Conservation (phyloP, 2,113 vertebrate species). For the Furnarius figulus region DNA sequence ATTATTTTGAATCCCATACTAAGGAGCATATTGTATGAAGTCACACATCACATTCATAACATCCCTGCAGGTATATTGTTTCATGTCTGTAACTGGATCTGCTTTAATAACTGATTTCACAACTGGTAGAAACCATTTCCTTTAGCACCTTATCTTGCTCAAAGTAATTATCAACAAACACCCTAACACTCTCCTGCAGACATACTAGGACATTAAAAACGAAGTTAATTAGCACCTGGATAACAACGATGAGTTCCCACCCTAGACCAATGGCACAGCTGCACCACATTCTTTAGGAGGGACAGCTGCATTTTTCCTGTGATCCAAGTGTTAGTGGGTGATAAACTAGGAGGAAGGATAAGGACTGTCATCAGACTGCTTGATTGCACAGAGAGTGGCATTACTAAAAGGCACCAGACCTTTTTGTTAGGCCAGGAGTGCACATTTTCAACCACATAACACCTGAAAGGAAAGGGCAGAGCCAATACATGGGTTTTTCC, state of each 20-base stretch:
- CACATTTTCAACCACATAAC: background rate
- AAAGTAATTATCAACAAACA: slow-evolving; percentile 18
- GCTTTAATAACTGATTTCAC: background rate
- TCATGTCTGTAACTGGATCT: background rate
- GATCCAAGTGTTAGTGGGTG: background rate
- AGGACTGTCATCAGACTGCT: background rate
- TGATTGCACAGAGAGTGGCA: background rate
- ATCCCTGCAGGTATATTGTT: background rate
- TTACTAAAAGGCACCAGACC: background rate
- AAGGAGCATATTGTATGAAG: background rate
- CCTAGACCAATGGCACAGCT: background rate
- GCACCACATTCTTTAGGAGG: background rate
- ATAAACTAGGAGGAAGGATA: background rate
- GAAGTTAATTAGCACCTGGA: background rate
- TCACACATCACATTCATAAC: background rate
- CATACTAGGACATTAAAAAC: background rate
- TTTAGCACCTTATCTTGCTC: background rate
- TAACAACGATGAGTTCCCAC: background rate
- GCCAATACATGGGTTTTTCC: background rate
- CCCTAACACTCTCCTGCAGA: background rate
- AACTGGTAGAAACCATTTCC: background rate
- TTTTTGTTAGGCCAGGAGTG: background rate
- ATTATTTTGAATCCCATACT: background rate
- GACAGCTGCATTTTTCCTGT: background rate
- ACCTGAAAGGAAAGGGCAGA: background rate